Evolutionary conservation across 1,140 invertebrate genomes (phyloP).

Genomic region (Bilobella aurantiaca): DNA sequence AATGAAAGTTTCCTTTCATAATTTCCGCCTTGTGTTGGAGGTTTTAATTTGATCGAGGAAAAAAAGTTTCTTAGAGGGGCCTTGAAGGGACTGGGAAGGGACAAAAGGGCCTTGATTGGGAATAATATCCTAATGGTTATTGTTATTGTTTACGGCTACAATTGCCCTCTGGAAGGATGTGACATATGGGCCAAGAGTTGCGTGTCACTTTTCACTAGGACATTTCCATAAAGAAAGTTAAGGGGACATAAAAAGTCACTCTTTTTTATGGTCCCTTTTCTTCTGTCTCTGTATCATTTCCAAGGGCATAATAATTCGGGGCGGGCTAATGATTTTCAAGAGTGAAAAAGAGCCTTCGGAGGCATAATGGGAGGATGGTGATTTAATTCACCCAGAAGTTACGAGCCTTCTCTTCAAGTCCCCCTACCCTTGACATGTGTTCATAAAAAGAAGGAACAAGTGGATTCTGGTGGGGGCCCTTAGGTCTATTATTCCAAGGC

Average conservation of each 20-base stretch:
- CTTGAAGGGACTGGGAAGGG: neutral
- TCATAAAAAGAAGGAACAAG: constrained; percentile 18
- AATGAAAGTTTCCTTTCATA: too few relatives aligned
- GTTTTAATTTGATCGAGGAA: too few relatives aligned
- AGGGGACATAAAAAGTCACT: neutral
- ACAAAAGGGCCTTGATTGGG: neutral
- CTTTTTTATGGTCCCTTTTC: neutral
- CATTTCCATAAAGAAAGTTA: constrained; percentile 5
- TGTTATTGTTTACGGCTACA: constrained; percentile 4
- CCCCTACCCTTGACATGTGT: constrained; percentile 22
- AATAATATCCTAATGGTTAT: constrained; percentile 8
- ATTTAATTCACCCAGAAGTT: constrained; percentile 33
- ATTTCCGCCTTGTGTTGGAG: neutral
- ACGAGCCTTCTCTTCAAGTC: constrained; percentile 27
- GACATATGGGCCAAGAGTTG: neutral
- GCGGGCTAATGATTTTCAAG: neutral
- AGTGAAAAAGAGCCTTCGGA: neutral
- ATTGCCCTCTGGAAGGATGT: neutral
- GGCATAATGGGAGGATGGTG: constrained; percentile 23
- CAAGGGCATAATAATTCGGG: neutral
- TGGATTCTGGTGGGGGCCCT: constrained; percentile 7
- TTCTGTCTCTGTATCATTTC: neutral
- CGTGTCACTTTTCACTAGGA: neutral
- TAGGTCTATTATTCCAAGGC: neutral
- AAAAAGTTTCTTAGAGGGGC: neutral